A percentile compares a stretch with the other conserved stretches of the same genome.
Evolutionary conservation across 2,888 invertebrate genomes (phyloP).

Genomic region (Cephus sareptanus): DNA sequence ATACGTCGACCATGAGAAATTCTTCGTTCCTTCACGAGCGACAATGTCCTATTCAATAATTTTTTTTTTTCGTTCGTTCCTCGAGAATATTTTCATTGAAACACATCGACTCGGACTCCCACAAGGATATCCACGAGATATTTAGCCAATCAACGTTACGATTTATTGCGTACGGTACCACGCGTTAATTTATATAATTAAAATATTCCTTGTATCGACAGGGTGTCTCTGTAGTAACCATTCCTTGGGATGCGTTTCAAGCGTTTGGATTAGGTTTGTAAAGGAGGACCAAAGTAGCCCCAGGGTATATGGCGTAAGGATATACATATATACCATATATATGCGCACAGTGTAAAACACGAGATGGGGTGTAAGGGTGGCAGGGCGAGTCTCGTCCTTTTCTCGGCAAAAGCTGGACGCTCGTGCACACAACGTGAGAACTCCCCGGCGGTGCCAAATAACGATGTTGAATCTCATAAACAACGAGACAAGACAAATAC

Average conservation of each 20-base stretch:
- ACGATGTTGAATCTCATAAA: slow-evolving; percentile 67
- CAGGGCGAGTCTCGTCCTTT: slow-evolving; percentile 22
- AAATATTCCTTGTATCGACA: no score
- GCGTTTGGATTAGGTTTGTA: not conserved
- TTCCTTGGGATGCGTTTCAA: not conserved
- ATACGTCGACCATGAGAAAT: not conserved
- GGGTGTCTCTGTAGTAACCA: not conserved
- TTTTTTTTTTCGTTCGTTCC: not conserved
- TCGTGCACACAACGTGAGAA: slow-evolving; percentile 41
- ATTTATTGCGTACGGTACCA: not conserved
- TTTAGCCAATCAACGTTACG: not conserved
- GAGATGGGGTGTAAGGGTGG: slow-evolving; percentile 23
- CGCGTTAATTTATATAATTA: not conserved
- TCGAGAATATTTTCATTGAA: not conserved
- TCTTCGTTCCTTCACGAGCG: not conserved
- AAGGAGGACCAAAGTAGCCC: not conserved
- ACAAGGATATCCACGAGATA: no score
- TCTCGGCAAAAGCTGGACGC: not conserved
- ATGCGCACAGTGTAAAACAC: not conserved
- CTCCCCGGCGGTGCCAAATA: slow-evolving; percentile 66
- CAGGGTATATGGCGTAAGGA: not conserved
- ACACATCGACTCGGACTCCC: not conserved
- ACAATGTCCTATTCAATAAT: not conserved
- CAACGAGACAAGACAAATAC: slow-evolving; percentile 67
- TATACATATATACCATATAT: not conserved